These are phyloP conservation scores for Nibea coibor DNA, from an alignment of 2,113 vertebrate species.

Conservation along the genomic window DNA sequence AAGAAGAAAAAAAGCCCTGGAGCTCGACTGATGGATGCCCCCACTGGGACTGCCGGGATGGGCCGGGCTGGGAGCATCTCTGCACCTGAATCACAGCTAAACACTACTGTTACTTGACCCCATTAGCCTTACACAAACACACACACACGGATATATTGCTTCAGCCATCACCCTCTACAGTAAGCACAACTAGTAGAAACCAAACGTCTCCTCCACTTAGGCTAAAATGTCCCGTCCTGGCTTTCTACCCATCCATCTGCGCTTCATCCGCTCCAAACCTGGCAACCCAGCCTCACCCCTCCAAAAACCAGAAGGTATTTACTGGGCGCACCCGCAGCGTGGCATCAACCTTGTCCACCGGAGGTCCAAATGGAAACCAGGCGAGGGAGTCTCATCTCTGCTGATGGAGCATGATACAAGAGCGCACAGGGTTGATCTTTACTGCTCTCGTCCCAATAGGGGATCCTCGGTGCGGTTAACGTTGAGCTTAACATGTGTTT, in stretches of 20 bases:
- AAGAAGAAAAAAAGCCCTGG: constrained; percentile 27
- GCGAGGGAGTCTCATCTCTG: constrained; percentile 33
- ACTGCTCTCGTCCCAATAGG: constrained; percentile 52
- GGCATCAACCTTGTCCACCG: constrained; percentile 30
- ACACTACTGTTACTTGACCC: constrained; percentile 35
- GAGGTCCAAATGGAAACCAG: constrained; percentile 62
- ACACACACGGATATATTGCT: constrained; percentile 3
- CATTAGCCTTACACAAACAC: constrained; percentile 49
- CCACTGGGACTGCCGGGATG: constrained; percentile 48
- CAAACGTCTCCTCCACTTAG: constrained; percentile 14
- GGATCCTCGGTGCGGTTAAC: constrained; percentile 62
- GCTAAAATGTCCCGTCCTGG: constrained; percentile 2
- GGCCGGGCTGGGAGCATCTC: constrained; percentile 44
- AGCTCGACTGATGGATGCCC: constrained; percentile 59
- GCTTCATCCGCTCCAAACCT: constrained; percentile 23
- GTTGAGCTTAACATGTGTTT: constrained; percentile 69
- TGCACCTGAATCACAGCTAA: constrained; percentile 50
- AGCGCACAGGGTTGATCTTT: constrained; percentile 48
- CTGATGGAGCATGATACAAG: constrained; percentile 58
- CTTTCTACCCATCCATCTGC: constrained; percentile 30
- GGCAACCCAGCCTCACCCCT: constrained; percentile 31
- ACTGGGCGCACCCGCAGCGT: constrained; percentile 43
- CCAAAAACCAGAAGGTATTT: constrained; percentile 44
- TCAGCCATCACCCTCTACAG: neutral
- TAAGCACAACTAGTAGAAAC: constrained; percentile 18